These are phyloP conservation scores for Macropodus opercularis DNA, from an alignment of 2,797 vertebrate genomes.

Conservation along the genomic window DNA sequence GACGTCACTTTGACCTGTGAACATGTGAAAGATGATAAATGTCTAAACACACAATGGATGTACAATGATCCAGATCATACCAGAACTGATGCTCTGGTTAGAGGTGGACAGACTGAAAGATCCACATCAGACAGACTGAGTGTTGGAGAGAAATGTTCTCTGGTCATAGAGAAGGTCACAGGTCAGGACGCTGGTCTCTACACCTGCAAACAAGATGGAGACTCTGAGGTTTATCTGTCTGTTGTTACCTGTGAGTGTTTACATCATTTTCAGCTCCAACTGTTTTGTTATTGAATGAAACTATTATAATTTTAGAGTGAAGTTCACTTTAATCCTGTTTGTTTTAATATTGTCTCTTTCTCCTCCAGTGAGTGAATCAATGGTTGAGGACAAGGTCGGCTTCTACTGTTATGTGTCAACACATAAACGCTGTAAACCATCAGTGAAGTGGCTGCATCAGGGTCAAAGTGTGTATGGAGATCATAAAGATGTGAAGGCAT, in stretches of 20 bases:
- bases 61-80: neutral
- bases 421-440: no score
- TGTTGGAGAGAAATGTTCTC: constrained; percentile 19
- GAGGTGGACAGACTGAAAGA: neutral
- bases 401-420: no score
- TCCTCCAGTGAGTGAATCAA: no score
- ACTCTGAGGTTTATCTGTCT: neutral
- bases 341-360: no score
- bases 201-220: neutral
- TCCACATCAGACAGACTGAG: neutral
- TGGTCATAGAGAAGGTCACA: constrained; percentile 12
- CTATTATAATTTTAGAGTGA: no score
- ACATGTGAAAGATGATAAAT: neutral
- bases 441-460: constrained; percentile 9
- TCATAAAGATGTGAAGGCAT: neutral
- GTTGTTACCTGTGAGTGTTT: constrained; percentile 21
- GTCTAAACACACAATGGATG: accelerated
- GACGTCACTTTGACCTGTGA: constrained; percentile 3
- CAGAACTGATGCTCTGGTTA: neutral
- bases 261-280: neutral
- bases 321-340: no score
- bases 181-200: neutral
- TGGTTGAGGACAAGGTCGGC: no score
- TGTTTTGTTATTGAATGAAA: constrained; percentile 6
- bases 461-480: neutral